phyloP scores from a whole-genome alignment of 2,113 vertebrate genomes.

The Cyanocitta stelleri region DNA sequence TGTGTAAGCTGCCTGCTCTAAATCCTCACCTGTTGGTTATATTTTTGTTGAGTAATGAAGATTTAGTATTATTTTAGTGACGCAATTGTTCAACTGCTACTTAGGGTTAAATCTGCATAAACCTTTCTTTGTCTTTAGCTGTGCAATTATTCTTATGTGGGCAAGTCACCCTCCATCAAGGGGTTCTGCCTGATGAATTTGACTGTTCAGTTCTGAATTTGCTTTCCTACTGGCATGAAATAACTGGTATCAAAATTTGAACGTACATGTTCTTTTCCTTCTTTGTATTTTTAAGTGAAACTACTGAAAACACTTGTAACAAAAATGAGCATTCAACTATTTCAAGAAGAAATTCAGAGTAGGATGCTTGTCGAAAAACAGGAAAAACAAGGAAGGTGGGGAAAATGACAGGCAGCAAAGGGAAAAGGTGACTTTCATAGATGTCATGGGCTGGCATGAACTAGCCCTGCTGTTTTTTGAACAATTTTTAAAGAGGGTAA shows the following conservation, averaged over 20 bases:
- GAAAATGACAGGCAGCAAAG: not conserved
- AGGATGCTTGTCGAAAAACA: not conserved
- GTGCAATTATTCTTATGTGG: not conserved
- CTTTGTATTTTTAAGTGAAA: not conserved
- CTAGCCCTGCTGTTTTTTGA: not conserved
- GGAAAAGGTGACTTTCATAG: not conserved
- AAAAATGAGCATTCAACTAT: not conserved
- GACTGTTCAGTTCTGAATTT: slow-evolving; percentile 11
- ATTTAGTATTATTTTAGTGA: not conserved
- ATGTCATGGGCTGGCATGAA: not conserved
- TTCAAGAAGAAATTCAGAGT: not conserved
- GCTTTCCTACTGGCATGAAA: not conserved
- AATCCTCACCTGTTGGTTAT: not conserved
- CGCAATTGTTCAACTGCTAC: not conserved
- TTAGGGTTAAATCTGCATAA: not conserved
- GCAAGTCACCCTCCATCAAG: not conserved
- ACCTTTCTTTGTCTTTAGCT: not conserved
- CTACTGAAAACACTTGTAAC: not conserved
- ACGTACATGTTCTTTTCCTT: not conserved
- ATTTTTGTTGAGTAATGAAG: not conserved
- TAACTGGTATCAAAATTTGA: not conserved
- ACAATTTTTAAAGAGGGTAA: not conserved
- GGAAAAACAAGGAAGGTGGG: not conserved
- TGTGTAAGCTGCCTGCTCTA: not conserved
- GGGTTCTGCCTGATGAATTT: not conserved